These are phyloP conservation scores for Saccostrea cuccullata DNA, from an alignment of 1,140 invertebrate species.

Conservation along the genomic window DNA sequence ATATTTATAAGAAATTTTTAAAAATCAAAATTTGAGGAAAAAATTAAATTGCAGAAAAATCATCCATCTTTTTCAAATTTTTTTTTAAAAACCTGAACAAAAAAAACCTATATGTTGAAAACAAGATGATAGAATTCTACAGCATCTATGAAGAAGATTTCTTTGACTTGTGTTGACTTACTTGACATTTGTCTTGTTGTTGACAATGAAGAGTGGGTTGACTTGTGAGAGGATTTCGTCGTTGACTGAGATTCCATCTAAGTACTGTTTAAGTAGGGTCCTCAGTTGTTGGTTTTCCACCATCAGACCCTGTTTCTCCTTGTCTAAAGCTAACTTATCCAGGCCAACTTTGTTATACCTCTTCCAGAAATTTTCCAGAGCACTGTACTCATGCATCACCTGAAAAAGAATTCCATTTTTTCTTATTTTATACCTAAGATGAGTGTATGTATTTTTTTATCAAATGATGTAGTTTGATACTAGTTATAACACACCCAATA, in stretches of 20 bases:
- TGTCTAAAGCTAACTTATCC: slow-evolving; percentile 77
- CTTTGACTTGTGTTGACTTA: slow-evolving; percentile 61
- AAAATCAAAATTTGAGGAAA: background rate
- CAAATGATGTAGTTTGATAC: too few species aligned
- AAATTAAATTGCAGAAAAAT: background rate
- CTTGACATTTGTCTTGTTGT: slow-evolving; percentile 77
- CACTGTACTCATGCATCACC: slow-evolving; percentile 76
- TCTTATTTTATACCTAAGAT: too few species aligned
- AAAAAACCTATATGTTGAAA: background rate
- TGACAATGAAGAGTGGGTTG: slow-evolving; percentile 78
- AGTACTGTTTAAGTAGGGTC: slow-evolving; percentile 78
- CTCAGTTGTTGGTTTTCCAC: slow-evolving; percentile 77
- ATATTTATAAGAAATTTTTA: background rate
- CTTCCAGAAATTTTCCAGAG: slow-evolving; percentile 79
- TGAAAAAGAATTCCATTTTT: slow-evolving; percentile 50
- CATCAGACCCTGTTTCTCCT: slow-evolving; percentile 74
- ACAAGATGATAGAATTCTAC: background rate
- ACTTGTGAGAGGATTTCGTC: slow-evolving; percentile 77
- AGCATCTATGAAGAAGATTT: background rate
- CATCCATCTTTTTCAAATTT: background rate
- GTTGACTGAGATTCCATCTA: slow-evolving; percentile 79
- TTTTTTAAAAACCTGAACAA: background rate
- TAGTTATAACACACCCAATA: too few species aligned
- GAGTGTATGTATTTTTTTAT: too few species aligned
- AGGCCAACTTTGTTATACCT: slow-evolving; percentile 78